These are phyloP conservation scores for Phasia obesa DNA, from an alignment of 2,888 invertebrate genomes.

Conservation along the genomic window DNA sequence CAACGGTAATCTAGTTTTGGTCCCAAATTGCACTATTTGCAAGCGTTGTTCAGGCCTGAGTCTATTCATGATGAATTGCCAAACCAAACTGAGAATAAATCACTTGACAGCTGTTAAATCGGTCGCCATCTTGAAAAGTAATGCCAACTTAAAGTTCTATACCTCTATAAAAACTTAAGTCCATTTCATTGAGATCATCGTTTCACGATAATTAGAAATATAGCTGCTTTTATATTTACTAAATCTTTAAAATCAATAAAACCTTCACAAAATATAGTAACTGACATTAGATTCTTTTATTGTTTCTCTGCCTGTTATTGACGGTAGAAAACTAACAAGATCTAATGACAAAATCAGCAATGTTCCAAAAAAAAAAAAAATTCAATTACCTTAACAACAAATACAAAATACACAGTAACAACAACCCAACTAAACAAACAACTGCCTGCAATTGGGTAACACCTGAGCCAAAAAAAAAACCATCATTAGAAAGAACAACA, in stretches of 20 bases:
- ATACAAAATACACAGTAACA: slow-evolving; percentile 2
- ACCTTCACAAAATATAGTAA: not conserved
- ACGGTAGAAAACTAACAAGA: slow-evolving; percentile 38
- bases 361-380: slow-evolving; percentile 3
- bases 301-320: not conserved
- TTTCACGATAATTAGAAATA: not conserved
- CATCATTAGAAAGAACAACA: slow-evolving; percentile 37
- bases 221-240: not conserved
- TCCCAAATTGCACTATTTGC: too few species aligned
- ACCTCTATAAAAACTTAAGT: too few species aligned
- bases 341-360: slow-evolving; percentile 2
- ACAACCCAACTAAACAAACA: slow-evolving; percentile 42
- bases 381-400: slow-evolving; percentile 46
- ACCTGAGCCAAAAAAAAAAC: slow-evolving; percentile 47
- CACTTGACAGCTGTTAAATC: too few species aligned
- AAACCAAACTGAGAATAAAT: too few species aligned
- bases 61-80: too few species aligned
- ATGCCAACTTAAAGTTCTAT: too few species aligned
- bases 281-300: not conserved
- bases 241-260: not conserved
- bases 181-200: too few species aligned
- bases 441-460: slow-evolving; percentile 36
- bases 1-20: too few species aligned
- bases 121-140: too few species aligned
- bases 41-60: too few species aligned